Evolutionary conservation across 2,888 invertebrate genomes (phyloP), one percentile per base, ranked within the genome.

Genomic region (Pomacea canaliculata): DNA sequence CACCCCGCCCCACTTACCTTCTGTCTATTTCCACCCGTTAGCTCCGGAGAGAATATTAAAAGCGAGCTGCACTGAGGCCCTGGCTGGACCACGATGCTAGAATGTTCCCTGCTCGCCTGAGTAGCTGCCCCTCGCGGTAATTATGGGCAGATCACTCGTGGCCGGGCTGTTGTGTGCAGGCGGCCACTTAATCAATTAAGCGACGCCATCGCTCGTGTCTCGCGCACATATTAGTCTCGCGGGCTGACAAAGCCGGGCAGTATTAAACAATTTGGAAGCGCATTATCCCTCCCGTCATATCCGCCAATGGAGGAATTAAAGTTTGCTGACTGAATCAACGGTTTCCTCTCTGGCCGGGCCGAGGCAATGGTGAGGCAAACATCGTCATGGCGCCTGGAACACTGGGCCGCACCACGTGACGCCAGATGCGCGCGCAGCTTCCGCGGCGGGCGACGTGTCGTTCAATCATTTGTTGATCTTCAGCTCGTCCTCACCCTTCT

Each of bases 101-200:
- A 71, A 71, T 49, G 27, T 65, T 65, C 72, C 37, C 23, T 23
- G 37, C n/a, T 27, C 48, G 27, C 46, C 49, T 37, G 37, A 46
- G 68, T 37, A 68, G 19, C 48, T 46, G 27, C 37, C n/a, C 68
- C 37, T 46, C 9, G 19, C 68, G 48, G 63, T 23, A 71, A 59
- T 16, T n/a, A 46, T 19, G 59, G 56, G 19, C 73, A 18, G 59
- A n/a, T 67, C 73, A 37, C 66, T 73, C 73, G 66, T 18, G 59
- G n/a, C 16, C 27, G 37, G 27, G 27, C 0, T 27, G 59, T 63
- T 67, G 73, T 66, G 67, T 73, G 48, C 65, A n/a, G 67, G 37
- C 66, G 27, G 51, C 51, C 73, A 67, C 73, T 73, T 73, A 73
- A 63, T 73, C 73, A 67, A 73, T 73, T 73, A 73, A 73, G 73